Evolutionary conservation across 2,888 invertebrate genomes (phyloP).

Genomic region (Gastrophysa polygoni): DNA sequence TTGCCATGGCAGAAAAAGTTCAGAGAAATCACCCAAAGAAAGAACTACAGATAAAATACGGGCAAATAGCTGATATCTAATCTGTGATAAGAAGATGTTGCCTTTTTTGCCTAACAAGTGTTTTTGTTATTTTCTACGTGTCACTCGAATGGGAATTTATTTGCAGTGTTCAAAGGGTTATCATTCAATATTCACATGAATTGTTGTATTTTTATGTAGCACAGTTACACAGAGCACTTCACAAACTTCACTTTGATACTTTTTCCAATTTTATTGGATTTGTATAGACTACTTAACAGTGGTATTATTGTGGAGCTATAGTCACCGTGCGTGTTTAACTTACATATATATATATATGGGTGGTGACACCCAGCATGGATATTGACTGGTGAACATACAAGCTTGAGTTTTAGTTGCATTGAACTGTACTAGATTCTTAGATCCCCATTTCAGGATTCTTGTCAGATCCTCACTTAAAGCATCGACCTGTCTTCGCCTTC

Average conservation of each 20-base stretch:
- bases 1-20: constrained; percentile 2
- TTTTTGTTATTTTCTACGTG: constrained; percentile 1
- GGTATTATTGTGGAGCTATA: constrained; percentile 4
- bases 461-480: no score
- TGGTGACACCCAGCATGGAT: no score
- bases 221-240: no score
- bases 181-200: not conserved
- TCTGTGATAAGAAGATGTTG: not conserved
- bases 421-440: no score
- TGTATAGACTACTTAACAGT: not conserved
- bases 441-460: no score
- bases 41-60: constrained; percentile 6
- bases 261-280: not conserved
- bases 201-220: not conserved
- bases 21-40: constrained; percentile 8
- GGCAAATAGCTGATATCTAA: not conserved
- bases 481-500: no score
- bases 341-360: no score
- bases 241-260: no score
- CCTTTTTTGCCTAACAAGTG: not conserved
- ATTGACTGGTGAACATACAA: no score
- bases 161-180: not conserved
- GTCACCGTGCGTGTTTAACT: no score
- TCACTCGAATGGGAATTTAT: not conserved
- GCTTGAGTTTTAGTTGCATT: no score